Evolutionary conservation across 2,797 vertebrate species (phyloP).

Genomic region (Sus cebifrons): DNA sequence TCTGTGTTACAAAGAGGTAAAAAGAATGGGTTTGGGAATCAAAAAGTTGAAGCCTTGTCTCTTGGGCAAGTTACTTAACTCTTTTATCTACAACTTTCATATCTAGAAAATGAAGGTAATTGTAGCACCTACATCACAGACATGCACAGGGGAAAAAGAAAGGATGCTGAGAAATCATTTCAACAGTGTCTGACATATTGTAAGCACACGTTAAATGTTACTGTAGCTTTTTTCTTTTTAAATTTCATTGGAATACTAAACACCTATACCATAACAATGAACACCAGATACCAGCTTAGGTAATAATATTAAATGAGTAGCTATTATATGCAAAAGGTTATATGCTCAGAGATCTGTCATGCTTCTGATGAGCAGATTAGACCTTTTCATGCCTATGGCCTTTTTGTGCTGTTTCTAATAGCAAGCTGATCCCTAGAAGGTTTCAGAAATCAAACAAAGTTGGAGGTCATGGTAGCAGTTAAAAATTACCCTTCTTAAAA

Average conservation of each 20-base stretch:
- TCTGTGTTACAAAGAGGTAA: not conserved
- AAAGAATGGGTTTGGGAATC: not conserved
- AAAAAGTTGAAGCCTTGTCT: not conserved
- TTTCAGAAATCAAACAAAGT: constrained; percentile 47
- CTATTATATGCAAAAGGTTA: constrained; percentile 5
- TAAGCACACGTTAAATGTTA: not conserved
- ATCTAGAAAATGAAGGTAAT: constrained; percentile 22
- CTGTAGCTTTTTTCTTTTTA: not conserved
- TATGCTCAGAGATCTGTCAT: not conserved
- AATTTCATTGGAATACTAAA: not conserved
- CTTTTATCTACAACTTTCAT: not conserved
- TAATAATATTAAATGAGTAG: not conserved
- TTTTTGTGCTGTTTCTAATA: not conserved
- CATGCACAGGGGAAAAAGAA: not conserved
- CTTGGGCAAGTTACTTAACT: not conserved
- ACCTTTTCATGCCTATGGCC: not conserved
- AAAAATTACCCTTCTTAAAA: constrained; percentile 4
- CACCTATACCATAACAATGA: not conserved
- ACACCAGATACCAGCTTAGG: not conserved
- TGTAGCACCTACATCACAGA: not conserved
- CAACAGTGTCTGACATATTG: not conserved
- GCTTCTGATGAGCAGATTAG: not conserved
- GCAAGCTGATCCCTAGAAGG: not conserved
- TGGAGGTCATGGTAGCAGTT: not conserved
- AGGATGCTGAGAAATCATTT: not conserved